Base-by-base conservation (phyloP, 2,888 invertebrate genomes). In the Sycophila texana region DNA sequence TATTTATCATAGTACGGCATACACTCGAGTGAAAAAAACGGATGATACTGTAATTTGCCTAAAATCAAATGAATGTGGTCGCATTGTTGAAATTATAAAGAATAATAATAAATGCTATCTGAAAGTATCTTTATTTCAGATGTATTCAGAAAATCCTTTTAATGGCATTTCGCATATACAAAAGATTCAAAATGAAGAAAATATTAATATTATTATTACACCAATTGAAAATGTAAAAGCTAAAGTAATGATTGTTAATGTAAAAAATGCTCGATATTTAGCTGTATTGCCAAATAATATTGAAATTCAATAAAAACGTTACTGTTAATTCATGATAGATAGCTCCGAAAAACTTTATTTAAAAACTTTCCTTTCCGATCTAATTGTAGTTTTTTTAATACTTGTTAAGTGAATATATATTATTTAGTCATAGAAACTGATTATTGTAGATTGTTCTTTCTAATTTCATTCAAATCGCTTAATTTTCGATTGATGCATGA, bases 41-140 rank as follows among this genome's bases (percentile, higher is more conserved):
- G 58, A 71, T 58, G 39, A 71, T 39, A 58, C 71, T 71, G 71
- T 39, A 5, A 49, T 71, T 14, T 5, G 39, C 2, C 20, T 71
- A 13, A 1, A 20, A 5, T 47, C 39, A 14, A n/a, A 39, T 16
- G 1, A 71, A 14, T 71, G 14, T 58, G 71, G 71, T n/a, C 55
- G 39, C 10, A 71, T 71, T 20, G 10, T 18, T 4, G 20, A 57
- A 4, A 71, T 71, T 22, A 7, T 20, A 60, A 61, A 61, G 4
- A 10, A 22, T 0, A 26, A 61, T 51, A 18, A 20, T n/a, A 5
- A 16, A 4, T 73, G 60, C 20, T 61, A 12, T n/a, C 22, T 71
- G 1, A 18, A 60, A 7, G 5, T 71, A 39, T 13, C n/a, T 20
- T 1, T 49, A 47, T 60, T 71, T 49, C 13, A 60, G 20, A 51